Evolutionary conservation across 2,797 vertebrate species (phyloP).

Genomic region (Geotrypetes seraphini): DNA sequence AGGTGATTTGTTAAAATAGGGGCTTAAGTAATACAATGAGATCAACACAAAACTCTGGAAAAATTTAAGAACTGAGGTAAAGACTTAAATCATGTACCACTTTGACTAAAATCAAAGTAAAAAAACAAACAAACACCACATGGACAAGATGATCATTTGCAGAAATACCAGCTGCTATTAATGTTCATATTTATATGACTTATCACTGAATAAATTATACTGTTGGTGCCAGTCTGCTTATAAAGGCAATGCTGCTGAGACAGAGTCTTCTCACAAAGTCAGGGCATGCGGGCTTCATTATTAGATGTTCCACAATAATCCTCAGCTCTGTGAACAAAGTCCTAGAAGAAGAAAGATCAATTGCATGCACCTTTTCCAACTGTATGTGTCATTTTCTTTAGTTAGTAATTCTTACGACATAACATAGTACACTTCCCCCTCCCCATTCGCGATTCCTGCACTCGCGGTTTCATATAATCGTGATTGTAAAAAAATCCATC

Average conservation of each 20-base stretch:
- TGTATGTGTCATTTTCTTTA: too few species aligned
- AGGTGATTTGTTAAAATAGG: too few species aligned
- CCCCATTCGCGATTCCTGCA: too few species aligned
- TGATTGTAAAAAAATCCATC: too few species aligned
- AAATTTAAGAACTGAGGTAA: constrained; percentile 15
- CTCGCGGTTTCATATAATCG: too few species aligned
- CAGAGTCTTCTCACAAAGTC: constrained; percentile 90
- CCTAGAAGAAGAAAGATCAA: constrained; percentile 60
- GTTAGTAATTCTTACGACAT: too few species aligned
- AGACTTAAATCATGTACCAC: constrained; percentile 37
- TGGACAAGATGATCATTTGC: constrained; percentile 40
- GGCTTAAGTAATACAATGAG: too few species aligned
- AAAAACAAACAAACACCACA: too few species aligned
- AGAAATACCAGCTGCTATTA: constrained; percentile 54
- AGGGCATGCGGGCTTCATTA: constrained; percentile 91
- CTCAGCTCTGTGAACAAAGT: constrained; percentile 89
- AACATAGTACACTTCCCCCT: too few species aligned
- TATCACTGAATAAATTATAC: constrained; percentile 52
- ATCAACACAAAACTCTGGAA: too few species aligned
- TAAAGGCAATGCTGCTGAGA: constrained; percentile 88
- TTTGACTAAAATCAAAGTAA: constrained; percentile 36
- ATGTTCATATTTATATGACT: constrained; percentile 38
- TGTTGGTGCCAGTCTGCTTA: constrained; percentile 91
- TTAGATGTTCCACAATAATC: constrained; percentile 86
- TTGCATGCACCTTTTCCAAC: too few species aligned